Conservation (phyloP, 2,888 invertebrate species). For the Sympetrum striolatum region DNA sequence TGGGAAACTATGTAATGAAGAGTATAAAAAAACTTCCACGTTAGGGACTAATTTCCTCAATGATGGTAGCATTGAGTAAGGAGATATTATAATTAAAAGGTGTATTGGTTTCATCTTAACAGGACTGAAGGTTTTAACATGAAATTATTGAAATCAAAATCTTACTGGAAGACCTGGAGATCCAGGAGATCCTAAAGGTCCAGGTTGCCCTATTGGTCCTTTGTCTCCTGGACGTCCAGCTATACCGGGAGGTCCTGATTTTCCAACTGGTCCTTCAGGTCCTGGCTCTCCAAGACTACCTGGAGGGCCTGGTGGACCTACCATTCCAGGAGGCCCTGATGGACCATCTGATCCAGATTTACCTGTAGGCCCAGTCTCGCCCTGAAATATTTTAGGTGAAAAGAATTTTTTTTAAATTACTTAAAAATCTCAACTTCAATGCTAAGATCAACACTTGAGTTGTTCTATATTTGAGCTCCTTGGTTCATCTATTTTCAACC, state of each 20-base stretch:
- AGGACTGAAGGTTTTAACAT: not conserved
- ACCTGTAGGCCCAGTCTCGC: constrained; percentile 75
- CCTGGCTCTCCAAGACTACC: constrained; percentile 69
- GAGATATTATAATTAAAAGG: not conserved
- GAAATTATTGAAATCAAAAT: not conserved
- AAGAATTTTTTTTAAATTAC: not conserved
- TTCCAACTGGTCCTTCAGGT: constrained; percentile 69
- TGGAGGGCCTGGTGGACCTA: constrained; percentile 72
- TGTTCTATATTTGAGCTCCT: no score
- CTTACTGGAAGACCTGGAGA: constrained; percentile 73
- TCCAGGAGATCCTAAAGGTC: constrained; percentile 70
- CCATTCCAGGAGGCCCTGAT: constrained; percentile 70
- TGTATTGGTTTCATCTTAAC: not conserved
- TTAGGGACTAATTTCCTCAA: no score
- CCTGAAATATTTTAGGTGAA: constrained; percentile 58
- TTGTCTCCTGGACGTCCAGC: constrained; percentile 79
- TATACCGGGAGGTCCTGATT: constrained; percentile 74
- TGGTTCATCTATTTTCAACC: no score
- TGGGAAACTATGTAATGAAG: no score
- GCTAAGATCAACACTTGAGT: no score
- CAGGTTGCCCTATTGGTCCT: constrained; percentile 72
- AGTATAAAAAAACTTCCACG: no score
- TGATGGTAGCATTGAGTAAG: no score
- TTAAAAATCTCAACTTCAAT: no score
- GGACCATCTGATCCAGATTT: constrained; percentile 77